Base-by-base conservation (phyloP, 2,797 vertebrate genomes). In the Cetoscarus ocellatus region DNA sequence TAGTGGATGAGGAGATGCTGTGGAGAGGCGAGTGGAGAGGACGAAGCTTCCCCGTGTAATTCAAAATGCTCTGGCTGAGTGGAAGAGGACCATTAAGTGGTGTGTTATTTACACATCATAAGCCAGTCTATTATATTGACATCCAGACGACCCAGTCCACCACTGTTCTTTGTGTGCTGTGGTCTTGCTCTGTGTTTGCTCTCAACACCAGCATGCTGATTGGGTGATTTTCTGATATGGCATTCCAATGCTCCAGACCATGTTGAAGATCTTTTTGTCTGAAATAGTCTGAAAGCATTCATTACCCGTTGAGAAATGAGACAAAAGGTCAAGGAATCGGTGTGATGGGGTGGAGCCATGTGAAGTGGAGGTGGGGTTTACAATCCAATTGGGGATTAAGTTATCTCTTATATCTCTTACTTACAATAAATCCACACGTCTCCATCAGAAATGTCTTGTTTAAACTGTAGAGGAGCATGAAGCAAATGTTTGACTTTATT, bases 401-500 rank as follows among this genome's bases (percentile, higher is more conserved):
- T 92, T 90, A 85, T 93, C 93, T 92, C 86, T 93, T 92, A 93
- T 93, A 93, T 93, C 91, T 92, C 92, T 92, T 92, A 92, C 93
- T 94, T 93, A 94, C 91, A 93, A 93, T 94, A 93, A 94, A 93
- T 91, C 92, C 93, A 92, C 93, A 93, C 87, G 91, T 92, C 89
- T 84, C 88, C 90, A 92, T 91, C 91, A 91, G 87, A 92, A 94
- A 92, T 86, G 91, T 89, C 89, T 93, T 93, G 93, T 95, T 95
- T 93, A 94, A 94, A 94, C 93, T 93, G 90, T 70, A 75, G 87
- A 92, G 77, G 86, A 87, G 90, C 90, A 86, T 87, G 88, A 92
- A 91, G 93, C 91, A 93, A 95, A 94, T 95, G 93, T 95, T 95
- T 94, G 94, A 93, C 92, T 94, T 95, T 83, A 89, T 94, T 91